Base-by-base conservation (phyloP, 2,113 vertebrate genomes). In the Thamnaconus septentrionalis region DNA sequence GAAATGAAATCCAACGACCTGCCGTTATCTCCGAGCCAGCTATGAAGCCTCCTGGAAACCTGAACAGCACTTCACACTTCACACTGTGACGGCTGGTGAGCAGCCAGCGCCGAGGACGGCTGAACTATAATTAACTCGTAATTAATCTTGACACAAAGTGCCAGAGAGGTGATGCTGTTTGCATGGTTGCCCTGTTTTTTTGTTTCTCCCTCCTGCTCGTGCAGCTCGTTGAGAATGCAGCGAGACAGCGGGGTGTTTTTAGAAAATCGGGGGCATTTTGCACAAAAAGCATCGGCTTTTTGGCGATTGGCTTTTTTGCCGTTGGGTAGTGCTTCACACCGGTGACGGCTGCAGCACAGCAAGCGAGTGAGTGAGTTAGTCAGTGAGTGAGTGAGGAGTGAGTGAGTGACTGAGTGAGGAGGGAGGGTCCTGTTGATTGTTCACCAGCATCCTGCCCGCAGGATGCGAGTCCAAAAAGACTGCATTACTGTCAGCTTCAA, bases 401-500 rank as follows among this genome's bases (percentile, higher is more conserved):
- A 5, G 44, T 45, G 4, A 45, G 44, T 45, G 44, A n/a, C n/a
- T n/a, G n/a, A n/a, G n/a, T n/a, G n/a, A n/a, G n/a, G n/a, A n/a
- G n/a, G n/a, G n/a, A n/a, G n/a, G 4, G 44, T 45, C 4, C 44
- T 45, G 44, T 45, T 45, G 44, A 45, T 45, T 45, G 44, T 4
- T 45, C 4, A 45, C 44, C 7, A 7, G 44, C 7, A 7, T 45
- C 44, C 7, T 45, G 5, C 44, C 44, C 7, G 44, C 44, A 45
- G 44, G 44, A 45, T 7, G 44, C 18, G 18, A 31, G 18, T 45
- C 44, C 44, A 7, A 45, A 79, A 76, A 85, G 68, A 72, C 74
- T 69, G 58, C 60, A 56, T 57, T 73, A 75, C 47, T 78, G 79
- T 83, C 81, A 68, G 49, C 47, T 80, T 80, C 65, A 73, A 84